These are phyloP conservation scores for Sialis fuliginosa DNA, from an alignment of 2,888 invertebrate genomes.

Conservation along the genomic window DNA sequence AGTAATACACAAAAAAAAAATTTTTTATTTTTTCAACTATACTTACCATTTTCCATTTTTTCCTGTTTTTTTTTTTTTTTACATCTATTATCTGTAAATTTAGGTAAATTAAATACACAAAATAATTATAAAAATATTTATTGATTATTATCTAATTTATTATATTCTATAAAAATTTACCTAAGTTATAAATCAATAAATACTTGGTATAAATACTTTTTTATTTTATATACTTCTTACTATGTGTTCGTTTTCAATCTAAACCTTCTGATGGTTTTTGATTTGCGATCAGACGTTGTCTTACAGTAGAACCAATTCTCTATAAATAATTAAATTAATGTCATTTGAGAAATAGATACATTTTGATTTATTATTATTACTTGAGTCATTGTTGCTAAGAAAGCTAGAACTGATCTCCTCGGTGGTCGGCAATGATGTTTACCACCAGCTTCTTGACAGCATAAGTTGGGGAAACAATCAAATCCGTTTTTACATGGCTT, in stretches of 20 bases:
- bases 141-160: too few species aligned
- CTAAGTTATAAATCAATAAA: too few species aligned
- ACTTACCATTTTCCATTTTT: neutral
- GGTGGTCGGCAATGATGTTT: constrained; percentile 56
- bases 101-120: too few species aligned
- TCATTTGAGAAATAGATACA: neutral
- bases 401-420: constrained; percentile 46
- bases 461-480: constrained; percentile 64
- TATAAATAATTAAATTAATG: constrained; percentile 8
- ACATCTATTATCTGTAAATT: neutral
- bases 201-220: too few species aligned
- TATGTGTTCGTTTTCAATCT: neutral
- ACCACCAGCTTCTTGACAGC: constrained; percentile 60
- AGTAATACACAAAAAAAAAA: neutral
- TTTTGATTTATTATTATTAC: constrained; percentile 19
- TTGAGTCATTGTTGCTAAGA: constrained; percentile 43
- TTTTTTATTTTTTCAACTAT: neutral
- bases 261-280: neutral
- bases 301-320: constrained; percentile 12
- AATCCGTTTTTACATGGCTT: constrained; percentile 49
- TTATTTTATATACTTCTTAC: too few species aligned
- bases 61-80: neutral
- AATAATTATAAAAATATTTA: too few species aligned
- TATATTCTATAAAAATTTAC: too few species aligned
- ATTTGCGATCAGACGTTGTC: constrained; percentile 1